Conservation (phyloP, 2,113 vertebrate species). For the Coryphaenoides rupestris region DNA sequence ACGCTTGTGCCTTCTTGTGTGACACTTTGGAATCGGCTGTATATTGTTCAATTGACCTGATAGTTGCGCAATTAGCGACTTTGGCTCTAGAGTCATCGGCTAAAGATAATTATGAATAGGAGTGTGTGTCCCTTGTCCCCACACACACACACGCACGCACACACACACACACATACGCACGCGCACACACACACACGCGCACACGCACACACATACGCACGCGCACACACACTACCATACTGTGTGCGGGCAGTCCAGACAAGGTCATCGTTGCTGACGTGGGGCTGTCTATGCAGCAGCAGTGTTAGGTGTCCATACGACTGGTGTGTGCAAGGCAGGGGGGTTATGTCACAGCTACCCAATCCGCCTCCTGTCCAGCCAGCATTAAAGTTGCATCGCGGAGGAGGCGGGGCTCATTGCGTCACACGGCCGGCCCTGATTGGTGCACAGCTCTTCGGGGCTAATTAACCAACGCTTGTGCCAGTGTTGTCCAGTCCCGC, state of each 20-base stretch:
- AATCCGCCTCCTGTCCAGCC: conserved; percentile 42
- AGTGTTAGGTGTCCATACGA: conserved; percentile 52
- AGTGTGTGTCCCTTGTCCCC: too few relatives aligned
- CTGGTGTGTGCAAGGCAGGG: conserved; percentile 27
- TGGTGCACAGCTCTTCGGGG: background rate
- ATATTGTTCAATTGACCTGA: too few relatives aligned
- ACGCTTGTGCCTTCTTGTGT: too few relatives aligned
- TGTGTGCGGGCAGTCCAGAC: conserved; percentile 11
- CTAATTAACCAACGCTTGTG: too few relatives aligned
- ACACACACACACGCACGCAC: background rate
- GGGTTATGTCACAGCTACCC: conserved; percentile 34
- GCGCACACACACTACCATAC: conserved; percentile 4
- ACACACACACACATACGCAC: background rate
- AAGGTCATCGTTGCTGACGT: conserved; percentile 44
- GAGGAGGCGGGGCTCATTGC: conserved; percentile 31
- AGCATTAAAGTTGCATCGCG: conserved; percentile 62
- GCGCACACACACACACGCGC: background rate
- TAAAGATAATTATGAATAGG: too few relatives aligned
- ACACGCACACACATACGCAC: conserved; percentile 8
- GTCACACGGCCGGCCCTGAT: conserved; percentile 18
- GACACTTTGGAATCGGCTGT: too few relatives aligned
- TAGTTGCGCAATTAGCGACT: too few relatives aligned
- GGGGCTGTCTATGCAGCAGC: conserved; percentile 27
- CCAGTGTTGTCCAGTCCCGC: too few relatives aligned
- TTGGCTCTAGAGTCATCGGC: too few relatives aligned